Conservation (phyloP, 2,888 invertebrate genomes). For the Diplazon laetatorius region DNA sequence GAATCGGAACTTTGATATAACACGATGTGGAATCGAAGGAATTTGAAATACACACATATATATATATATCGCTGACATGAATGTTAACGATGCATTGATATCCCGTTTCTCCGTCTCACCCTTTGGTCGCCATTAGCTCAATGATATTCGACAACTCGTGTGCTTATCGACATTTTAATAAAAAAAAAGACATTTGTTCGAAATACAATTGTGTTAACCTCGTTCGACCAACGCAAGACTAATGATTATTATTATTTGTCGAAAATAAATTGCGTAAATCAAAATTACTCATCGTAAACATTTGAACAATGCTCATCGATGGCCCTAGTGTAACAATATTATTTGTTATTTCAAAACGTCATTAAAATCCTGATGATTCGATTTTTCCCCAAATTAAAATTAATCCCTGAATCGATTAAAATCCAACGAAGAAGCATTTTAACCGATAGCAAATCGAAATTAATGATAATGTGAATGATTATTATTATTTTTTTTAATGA, state of each 20-base stretch:
- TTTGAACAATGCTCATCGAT: no score
- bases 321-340: no score
- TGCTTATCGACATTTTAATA: background rate
- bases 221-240: background rate
- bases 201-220: no score
- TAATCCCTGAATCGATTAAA: no score
- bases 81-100: conserved; percentile 26
- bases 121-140: background rate
- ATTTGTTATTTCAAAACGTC: no score
- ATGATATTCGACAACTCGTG: background rate
- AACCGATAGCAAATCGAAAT: no score
- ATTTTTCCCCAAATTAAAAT: no score
- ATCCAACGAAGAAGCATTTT: no score
- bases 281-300: no score
- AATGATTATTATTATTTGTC: background rate
- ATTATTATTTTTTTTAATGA: no score
- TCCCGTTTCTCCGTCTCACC: conserved; percentile 34
- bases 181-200: background rate
- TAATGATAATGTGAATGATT: no score
- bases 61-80: conserved; percentile 12
- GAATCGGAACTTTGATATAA: conserved; percentile 44
- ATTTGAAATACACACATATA: conserved; percentile 21
- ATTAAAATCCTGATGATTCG: no score
- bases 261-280: background rate
- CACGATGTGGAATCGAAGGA: conserved; percentile 13